Evolutionary conservation across 2,888 invertebrate genomes (phyloP), one percentile per base, ranked within the genome.

Genomic region (Pseudococcus longispinus): DNA sequence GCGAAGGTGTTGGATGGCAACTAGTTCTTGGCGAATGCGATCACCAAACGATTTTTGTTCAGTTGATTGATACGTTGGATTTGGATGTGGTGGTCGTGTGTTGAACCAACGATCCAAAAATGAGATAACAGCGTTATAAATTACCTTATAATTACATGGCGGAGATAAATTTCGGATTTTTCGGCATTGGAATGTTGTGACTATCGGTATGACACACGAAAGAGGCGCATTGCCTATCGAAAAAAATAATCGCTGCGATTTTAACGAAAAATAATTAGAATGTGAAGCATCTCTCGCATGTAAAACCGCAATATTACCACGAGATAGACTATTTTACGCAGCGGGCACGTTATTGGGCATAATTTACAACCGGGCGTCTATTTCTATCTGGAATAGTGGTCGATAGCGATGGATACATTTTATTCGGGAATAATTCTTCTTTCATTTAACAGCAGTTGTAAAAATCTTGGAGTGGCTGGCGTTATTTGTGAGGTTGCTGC

Each of bases 381-480:
- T 37, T 83, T 51, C 42, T 51, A 55, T 46, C 18, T 29, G 18
- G 44, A 60, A 32, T 29, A 29, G 37, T 6, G 60, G 65, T 84
- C 55, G 84, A 84, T 29, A 18, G n/a, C 23, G 60, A 60, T 84
- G n/a, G 84, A 84, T 84, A 84, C 84, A 84, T 84, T 84, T 84
- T 84, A 84, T 84, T 84, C 55, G 51, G 84, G 46, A 70, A 80
- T 80, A 80, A 80, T 80, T 85, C 85, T 85, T 85, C 70, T 60
- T 85, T 37, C n/a, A 37, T 37, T 65, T 65, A 85, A 65, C 85
- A 85, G 85, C 37, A 65, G 85, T 85, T 85, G 42, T 85, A 85
- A 85, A 37, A 85, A 85, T 85, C 85, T 42, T 70, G 32, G 44
- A 32, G 13, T 65, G 29, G 32, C 37, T 55, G 37, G 37, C 29